Conservation (phyloP, 2,888 invertebrate genomes). For the Pyrgus malvae region DNA sequence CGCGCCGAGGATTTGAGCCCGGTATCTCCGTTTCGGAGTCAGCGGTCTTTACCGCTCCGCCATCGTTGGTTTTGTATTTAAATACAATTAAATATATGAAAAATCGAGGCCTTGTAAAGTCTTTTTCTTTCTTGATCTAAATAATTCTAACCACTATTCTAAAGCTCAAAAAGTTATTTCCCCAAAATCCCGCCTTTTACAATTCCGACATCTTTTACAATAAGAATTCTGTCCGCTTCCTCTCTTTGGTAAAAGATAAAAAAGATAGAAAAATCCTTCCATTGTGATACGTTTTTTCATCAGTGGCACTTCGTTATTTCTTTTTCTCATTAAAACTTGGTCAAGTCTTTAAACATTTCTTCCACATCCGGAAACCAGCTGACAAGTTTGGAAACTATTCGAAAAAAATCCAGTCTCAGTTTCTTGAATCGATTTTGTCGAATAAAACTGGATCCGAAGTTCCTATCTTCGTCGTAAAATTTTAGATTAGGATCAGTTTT, state of each 20-base stretch:
- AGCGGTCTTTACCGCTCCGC: too few species aligned
- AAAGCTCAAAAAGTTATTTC: too few species aligned
- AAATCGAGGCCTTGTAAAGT: too few species aligned
- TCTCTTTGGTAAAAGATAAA: background rate
- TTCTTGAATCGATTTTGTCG: slow-evolving; percentile 9
- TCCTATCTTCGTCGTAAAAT: too few species aligned
- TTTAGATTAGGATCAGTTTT: too few species aligned
- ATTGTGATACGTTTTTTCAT: slow-evolving; percentile 26
- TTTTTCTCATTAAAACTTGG: slow-evolving; percentile 23
- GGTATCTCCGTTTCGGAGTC: too few species aligned
- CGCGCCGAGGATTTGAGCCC: too few species aligned
- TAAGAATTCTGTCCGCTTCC: background rate
- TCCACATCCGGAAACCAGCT: slow-evolving; percentile 16
- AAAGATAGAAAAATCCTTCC: slow-evolving; percentile 6
- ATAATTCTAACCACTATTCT: too few species aligned
- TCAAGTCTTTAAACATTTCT: slow-evolving; percentile 11
- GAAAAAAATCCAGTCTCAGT: slow-evolving; percentile 5
- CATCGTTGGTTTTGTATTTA: too few species aligned
- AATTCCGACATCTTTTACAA: slow-evolving; percentile 2
- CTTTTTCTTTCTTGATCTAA: too few species aligned
- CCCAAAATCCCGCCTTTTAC: background rate
- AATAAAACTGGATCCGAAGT: too few species aligned
- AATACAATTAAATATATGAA: too few species aligned
- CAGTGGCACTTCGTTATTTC: slow-evolving; percentile 5
- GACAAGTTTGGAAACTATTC: slow-evolving; percentile 20